These are phyloP conservation scores for Neoaliturus tenellus DNA, from an alignment of 2,888 invertebrate species.

Conservation along the genomic window DNA sequence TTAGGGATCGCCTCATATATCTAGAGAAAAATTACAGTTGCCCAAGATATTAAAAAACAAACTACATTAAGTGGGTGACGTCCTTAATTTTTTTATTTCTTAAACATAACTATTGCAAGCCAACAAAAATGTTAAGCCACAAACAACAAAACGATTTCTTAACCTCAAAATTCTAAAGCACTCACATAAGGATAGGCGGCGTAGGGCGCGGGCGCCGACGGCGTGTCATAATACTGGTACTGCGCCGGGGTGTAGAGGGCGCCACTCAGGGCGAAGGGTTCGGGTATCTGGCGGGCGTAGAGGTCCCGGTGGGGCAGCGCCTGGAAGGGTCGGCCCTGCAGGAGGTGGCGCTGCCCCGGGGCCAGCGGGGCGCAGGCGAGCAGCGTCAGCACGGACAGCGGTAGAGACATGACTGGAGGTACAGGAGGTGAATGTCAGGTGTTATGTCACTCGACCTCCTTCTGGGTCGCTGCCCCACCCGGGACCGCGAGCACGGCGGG, in stretches of 20 bases:
- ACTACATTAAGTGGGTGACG: too few relatives aligned
- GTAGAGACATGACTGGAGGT: neutral
- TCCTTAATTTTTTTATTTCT: too few relatives aligned
- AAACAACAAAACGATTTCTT: too few relatives aligned
- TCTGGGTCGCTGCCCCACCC: constrained; percentile 6
- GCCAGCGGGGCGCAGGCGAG: neutral
- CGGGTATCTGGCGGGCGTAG: constrained; percentile 54
- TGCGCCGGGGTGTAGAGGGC: constrained; percentile 51
- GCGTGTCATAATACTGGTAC: constrained; percentile 33
- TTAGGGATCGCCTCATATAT: too few relatives aligned
- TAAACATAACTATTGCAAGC: too few relatives aligned
- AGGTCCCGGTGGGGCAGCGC: constrained; percentile 50
- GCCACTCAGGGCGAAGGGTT: constrained; percentile 51
- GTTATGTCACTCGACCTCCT: constrained; percentile 39
- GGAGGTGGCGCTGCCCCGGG: constrained; percentile 26
- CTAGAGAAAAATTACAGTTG: too few relatives aligned
- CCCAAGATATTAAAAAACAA: too few relatives aligned
- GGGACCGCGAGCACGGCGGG: too few relatives aligned
- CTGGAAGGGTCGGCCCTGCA: constrained; percentile 53
- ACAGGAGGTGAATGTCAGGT: neutral
- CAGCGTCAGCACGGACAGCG: neutral
- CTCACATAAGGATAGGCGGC: constrained; percentile 34
- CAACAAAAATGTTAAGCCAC: too few relatives aligned
- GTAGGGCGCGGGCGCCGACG: neutral
- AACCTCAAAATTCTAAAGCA: too few relatives aligned